A percentile compares a stretch with the other conserved stretches of the same genome.
phyloP scores from a whole-genome alignment of 1,140 invertebrate genomes.

The Conopomorpha cramerella region DNA sequence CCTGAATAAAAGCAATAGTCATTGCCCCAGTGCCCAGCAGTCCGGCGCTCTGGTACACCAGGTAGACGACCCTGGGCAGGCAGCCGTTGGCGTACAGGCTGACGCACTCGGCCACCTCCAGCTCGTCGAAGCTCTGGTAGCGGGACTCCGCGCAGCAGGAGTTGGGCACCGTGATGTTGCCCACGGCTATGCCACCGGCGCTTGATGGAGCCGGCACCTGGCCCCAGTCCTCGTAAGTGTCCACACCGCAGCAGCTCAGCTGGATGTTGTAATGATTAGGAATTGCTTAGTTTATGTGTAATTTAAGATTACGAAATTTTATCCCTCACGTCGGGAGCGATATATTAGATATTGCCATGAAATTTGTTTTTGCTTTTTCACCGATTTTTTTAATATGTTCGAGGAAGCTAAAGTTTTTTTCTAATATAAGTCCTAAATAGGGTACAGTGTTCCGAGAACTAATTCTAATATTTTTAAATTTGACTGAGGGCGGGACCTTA shows the following conservation, averaged over 20 bases:
- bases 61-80: conserved; percentile 64
- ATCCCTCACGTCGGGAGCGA: too few relatives aligned
- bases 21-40: conserved; percentile 79
- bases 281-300: too few relatives aligned
- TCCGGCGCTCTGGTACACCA: conserved; percentile 75
- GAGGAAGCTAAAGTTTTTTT: too few relatives aligned
- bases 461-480: too few relatives aligned
- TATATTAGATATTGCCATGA: too few relatives aligned
- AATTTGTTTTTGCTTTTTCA: too few relatives aligned
- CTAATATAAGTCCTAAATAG: too few relatives aligned
- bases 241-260: conserved; percentile 78
- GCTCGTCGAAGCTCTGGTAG: conserved; percentile 12
- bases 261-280: too few relatives aligned
- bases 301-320: too few relatives aligned
- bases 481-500: too few relatives aligned
- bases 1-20: conserved; percentile 80
- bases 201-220: conserved; percentile 18
- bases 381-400: too few relatives aligned
- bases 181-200: conserved; percentile 16
- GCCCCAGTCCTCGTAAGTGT: conserved; percentile 67
- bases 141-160: conserved; percentile 60
- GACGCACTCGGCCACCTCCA: conserved; percentile 18
- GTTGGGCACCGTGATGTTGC: conserved; percentile 52
- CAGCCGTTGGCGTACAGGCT: conserved; percentile 67
- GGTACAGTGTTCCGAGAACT: too few relatives aligned